These are phyloP conservation scores for Brachymystax lenok DNA, from an alignment of 2,797 vertebrate genomes.

Conservation along the genomic window DNA sequence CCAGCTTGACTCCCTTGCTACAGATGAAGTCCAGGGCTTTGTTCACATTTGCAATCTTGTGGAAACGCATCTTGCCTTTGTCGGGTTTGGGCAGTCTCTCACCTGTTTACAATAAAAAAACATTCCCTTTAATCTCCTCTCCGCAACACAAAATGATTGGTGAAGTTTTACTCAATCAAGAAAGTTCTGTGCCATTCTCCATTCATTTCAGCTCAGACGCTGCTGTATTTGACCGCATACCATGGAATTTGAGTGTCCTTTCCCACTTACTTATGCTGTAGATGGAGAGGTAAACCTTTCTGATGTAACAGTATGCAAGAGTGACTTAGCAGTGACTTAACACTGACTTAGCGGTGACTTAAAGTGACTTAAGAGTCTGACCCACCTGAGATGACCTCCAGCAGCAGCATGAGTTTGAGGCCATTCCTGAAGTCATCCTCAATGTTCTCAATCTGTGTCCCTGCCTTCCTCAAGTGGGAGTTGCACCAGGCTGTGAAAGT, in stretches of 20 bases:
- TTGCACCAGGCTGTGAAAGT: slow-evolving; percentile 94
- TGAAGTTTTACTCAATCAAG: neutral
- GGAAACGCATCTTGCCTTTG: slow-evolving; percentile 95
- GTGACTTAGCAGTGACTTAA: too few species aligned
- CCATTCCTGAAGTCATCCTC: slow-evolving; percentile 91
- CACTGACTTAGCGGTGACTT: neutral
- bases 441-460: slow-evolving; percentile 91
- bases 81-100: slow-evolving; percentile 91
- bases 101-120: slow-evolving; percentile 63
- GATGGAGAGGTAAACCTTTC: neutral
- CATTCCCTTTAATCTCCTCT: neutral
- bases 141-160: neutral
- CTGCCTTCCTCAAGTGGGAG: slow-evolving; percentile 90
- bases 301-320: neutral
- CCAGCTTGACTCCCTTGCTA: slow-evolving; percentile 91
- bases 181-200: neutral
- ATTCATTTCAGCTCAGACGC: neutral
- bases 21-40: slow-evolving; percentile 91
- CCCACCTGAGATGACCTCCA: slow-evolving; percentile 90
- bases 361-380: neutral
- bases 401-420: slow-evolving; percentile 90
- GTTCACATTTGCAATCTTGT: slow-evolving; percentile 93
- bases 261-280: neutral
- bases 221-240: neutral
- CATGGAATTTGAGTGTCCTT: neutral